These are phyloP conservation scores for Drosophila affinis DNA, from an alignment of 2,888 invertebrate genomes.

Conservation along the genomic window DNA sequence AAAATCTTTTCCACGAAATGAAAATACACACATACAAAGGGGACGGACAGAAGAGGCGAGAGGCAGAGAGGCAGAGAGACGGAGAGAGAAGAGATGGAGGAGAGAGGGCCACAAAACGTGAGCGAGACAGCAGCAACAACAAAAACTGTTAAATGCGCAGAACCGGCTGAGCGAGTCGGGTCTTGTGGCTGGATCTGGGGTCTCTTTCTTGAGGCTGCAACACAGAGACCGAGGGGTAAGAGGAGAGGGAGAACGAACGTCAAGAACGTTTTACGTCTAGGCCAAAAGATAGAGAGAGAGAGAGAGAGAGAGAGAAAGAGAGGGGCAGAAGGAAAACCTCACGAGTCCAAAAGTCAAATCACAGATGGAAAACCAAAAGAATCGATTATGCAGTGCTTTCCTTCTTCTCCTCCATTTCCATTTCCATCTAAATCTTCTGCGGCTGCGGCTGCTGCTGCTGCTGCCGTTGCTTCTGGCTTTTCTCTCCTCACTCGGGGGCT, in stretches of 20 bases:
- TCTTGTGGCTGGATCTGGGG: constrained; percentile 7
- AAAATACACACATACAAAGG: constrained; percentile 65
- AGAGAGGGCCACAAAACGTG: constrained; percentile 59
- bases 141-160: constrained; percentile 61
- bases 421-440: not conserved
- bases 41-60: not conserved
- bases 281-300: constrained; percentile 26
- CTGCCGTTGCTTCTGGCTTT: constrained; percentile 33
- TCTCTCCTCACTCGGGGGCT: constrained; percentile 23
- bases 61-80: constrained; percentile 14
- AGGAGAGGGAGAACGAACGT: constrained; percentile 13
- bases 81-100: not conserved
- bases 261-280: constrained; percentile 51
- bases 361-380: constrained; percentile 60
- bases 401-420: constrained; percentile 6
- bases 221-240: not conserved
- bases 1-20: constrained; percentile 80
- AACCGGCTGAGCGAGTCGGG: constrained; percentile 79
- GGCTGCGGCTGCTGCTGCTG: too few species aligned
- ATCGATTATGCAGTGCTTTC: constrained; percentile 72
- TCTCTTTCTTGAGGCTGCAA: constrained; percentile 28
- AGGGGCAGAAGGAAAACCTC: constrained; percentile 17
- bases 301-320: not conserved
- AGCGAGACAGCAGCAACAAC: constrained; percentile 51
- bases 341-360: constrained; percentile 37